Percentiles rank a stretch among this genome's conserved stretches.
phyloP scores from a whole-genome alignment of 2,888 invertebrate genomes.

The Frankliniella intonsa region DNA sequence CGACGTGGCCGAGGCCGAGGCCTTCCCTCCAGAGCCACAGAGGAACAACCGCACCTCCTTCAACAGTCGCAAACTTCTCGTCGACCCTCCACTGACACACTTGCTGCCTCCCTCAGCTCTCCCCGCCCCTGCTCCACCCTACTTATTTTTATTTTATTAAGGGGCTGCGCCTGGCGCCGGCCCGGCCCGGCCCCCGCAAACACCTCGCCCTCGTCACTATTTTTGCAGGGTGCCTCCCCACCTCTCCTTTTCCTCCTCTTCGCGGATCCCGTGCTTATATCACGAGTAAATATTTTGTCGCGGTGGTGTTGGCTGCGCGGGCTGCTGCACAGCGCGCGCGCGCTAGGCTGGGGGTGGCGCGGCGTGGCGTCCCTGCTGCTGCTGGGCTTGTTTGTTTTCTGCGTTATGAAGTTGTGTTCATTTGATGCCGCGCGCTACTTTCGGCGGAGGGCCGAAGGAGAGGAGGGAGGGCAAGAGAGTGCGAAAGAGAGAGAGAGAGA shows the following conservation, averaged over 20 bases:
- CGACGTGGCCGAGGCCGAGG: too few species aligned
- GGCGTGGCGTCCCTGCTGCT: background rate
- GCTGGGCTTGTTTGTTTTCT: constrained; percentile 3
- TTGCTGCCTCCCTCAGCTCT: too few species aligned
- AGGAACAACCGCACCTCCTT: too few species aligned
- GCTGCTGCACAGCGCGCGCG: background rate
- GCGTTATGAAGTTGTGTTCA: constrained; percentile 26
- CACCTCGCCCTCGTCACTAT: background rate
- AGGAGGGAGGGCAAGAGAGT: background rate
- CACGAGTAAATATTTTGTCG: constrained; percentile 23
- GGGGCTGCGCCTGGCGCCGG: too few species aligned
- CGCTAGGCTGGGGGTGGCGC: too few species aligned
- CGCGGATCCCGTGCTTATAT: background rate
- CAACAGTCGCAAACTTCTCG: too few species aligned
- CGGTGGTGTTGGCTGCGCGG: background rate
- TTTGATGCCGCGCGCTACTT: background rate
- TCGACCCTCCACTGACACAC: too few species aligned
- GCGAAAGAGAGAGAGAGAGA: background rate
- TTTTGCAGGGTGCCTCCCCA: background rate
- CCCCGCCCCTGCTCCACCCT: too few species aligned
- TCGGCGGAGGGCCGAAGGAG: background rate
- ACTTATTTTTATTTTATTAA: too few species aligned
- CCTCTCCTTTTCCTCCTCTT: background rate
- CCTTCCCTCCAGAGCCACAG: too few species aligned
- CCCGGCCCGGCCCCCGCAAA: too few species aligned